Percentiles rank a stretch among this genome's conserved stretches.
Conservation (phyloP, 2,113 vertebrate species). For the Hassar affinis region DNA sequence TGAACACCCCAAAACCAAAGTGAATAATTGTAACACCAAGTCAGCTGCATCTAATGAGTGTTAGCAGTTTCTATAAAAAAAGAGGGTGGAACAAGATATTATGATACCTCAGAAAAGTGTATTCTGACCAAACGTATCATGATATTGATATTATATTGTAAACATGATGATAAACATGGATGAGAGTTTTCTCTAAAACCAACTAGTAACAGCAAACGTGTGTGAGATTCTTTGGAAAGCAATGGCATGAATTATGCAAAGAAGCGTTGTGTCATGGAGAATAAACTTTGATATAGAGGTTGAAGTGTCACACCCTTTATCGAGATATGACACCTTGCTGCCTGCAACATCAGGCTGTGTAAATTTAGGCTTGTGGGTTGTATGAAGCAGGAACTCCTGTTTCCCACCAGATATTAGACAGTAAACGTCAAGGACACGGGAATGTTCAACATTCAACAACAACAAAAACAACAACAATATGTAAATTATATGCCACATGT, state of each 20-base stretch:
- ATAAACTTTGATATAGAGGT: neutral
- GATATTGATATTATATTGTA: neutral
- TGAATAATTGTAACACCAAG: neutral
- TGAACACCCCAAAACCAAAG: too few relatives aligned
- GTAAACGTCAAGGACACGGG: neutral
- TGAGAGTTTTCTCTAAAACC: slow-evolving; percentile 15
- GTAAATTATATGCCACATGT: too few relatives aligned
- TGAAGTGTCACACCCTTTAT: neutral
- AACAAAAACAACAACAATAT: neutral
- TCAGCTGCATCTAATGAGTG: neutral
- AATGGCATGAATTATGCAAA: neutral
- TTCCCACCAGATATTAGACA: neutral
- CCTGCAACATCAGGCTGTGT: neutral
- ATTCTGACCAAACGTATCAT: neutral
- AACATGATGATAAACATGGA: neutral
- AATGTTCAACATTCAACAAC: neutral
- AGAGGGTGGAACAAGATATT: neutral
- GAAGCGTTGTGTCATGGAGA: neutral
- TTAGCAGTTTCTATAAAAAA: neutral
- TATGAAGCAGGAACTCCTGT: neutral
- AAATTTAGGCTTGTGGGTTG: neutral
- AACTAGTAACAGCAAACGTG: neutral
- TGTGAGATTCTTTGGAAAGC: slow-evolving; percentile 5
- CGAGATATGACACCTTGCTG: neutral
- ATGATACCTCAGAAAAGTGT: neutral